Evolutionary conservation across 1,140 invertebrate genomes (phyloP), one percentile per base, ranked within the genome.

Genomic region (Archegozetes longisetosus): DNA sequence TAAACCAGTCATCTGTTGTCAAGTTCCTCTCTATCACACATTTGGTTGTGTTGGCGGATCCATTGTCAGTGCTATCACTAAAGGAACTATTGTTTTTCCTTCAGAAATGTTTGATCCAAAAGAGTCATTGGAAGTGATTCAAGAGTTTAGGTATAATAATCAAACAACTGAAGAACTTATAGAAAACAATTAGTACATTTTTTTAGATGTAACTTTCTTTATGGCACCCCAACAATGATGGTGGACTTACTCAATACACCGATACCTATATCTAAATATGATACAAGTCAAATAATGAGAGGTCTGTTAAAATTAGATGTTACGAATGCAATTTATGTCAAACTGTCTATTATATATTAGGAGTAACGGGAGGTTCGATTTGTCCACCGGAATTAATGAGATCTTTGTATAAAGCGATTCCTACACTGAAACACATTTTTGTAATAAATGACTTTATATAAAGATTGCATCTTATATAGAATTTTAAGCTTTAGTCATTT

Each of bases 211-310:
- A 82, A 81, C 2, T 70, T 85, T 6, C 70, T 88, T 17, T 87
- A 85, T 66, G 93, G 93, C 14, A 96, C 93, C 0, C 94, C 94
- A 3, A 97, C 93, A 0, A 98, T 98, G 92, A 91, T 86, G 70
- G 84, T 95, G 56, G 89, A 96, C 70, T 76, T 89, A 57, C 66
- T 90, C 47, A 73, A 75, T n/a, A n/a, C n/a, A n/a, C n/a, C n/a
- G n/a, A n/a, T n/a, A n/a, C n/a, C n/a, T n/a, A n/a, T n/a, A n/a
- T n/a, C n/a, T n/a, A n/a, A n/a, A n/a, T n/a, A n/a, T n/a, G n/a
- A n/a, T n/a, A n/a, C n/a, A n/a, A n/a, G n/a, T n/a, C n/a, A n/a
- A n/a, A n/a, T n/a, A n/a, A n/a, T n/a, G n/a, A n/a, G n/a, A n/a
- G n/a, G n/a, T n/a, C n/a, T n/a, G n/a, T n/a, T n/a, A n/a, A n/a